A percentile compares a stretch with the other conserved stretches of the same genome.
Conservation (phyloP, 37 sponge, comb jelly and placozoan species). For the Halichondria panicea region DNA sequence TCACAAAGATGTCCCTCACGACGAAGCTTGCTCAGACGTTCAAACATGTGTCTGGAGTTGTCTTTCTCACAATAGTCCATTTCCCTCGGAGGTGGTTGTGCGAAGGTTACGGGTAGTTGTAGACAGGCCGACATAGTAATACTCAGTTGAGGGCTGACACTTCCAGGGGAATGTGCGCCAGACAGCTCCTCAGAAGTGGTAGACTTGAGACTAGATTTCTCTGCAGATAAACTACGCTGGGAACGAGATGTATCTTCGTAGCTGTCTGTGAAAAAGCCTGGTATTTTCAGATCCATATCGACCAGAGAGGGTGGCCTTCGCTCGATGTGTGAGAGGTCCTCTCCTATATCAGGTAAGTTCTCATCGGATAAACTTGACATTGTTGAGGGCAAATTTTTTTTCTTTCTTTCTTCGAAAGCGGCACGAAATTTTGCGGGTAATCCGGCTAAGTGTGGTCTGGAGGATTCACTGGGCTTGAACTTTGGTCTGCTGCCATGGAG, state of each 20-base stretch:
- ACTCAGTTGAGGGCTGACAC: not conserved
- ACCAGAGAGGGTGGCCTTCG: not conserved
- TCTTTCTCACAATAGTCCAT: slow-evolving; percentile 62
- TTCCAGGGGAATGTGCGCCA: not conserved
- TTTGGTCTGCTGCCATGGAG: slow-evolving; percentile 8
- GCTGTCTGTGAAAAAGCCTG: not conserved
- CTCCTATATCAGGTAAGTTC: no score
- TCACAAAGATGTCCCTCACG: slow-evolving; percentile 77
- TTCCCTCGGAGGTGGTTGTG: slow-evolving; percentile 43
- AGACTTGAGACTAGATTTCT: not conserved
- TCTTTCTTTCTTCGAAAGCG: slow-evolving; percentile 20
- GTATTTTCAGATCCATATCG: not conserved
- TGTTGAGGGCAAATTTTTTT: no score
- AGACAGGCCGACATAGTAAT: not conserved
- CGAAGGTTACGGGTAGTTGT: slow-evolving; percentile 39
- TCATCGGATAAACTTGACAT: no score
- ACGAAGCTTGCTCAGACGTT: slow-evolving; percentile 59
- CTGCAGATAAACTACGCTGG: not conserved
- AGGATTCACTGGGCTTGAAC: not conserved
- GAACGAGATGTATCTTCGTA: not conserved
- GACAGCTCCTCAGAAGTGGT: not conserved
- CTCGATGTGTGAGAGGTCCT: not conserved
- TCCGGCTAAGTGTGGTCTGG: not conserved
- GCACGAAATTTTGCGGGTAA: slow-evolving; percentile 18
- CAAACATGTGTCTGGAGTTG: slow-evolving; percentile 51